Evolutionary conservation across 1,140 invertebrate genomes (phyloP).

Genomic region (Araneus ventricosus): DNA sequence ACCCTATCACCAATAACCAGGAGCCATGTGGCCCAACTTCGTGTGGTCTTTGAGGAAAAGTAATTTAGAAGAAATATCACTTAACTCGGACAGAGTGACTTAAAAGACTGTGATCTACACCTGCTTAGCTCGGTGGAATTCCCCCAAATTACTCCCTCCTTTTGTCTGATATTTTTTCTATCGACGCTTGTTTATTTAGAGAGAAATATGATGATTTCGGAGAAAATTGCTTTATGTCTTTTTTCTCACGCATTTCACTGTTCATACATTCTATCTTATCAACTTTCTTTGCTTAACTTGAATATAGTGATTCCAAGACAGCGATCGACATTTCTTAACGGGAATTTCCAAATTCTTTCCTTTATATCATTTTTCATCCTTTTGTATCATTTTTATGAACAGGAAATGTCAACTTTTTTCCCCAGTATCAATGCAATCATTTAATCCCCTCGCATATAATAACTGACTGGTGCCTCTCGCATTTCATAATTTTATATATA

Average conservation of each 20-base stretch:
- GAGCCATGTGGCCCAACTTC: conserved; percentile 30
- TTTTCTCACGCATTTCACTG: background rate
- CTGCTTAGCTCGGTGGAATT: background rate
- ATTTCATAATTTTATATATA: too few species aligned
- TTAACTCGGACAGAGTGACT: conserved; percentile 18
- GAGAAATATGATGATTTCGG: background rate
- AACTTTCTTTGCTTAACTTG: too few species aligned
- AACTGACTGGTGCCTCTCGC: too few species aligned
- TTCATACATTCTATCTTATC: too few species aligned
- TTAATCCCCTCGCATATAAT: too few species aligned
- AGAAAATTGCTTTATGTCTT: background rate
- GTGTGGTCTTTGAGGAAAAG: conserved; percentile 28
- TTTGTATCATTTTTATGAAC: too few species aligned
- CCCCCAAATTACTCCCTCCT: background rate
- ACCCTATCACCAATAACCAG: conserved; percentile 39
- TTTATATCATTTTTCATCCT: too few species aligned
- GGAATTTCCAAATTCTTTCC: too few species aligned
- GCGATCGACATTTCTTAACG: too few species aligned
- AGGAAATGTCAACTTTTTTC: too few species aligned
- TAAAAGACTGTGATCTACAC: background rate
- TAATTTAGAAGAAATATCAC: conserved; percentile 41
- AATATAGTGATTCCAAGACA: too few species aligned
- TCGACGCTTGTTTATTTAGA: background rate
- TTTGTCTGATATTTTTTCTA: background rate
- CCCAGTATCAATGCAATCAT: too few species aligned